Evolutionary conservation across 1,140 invertebrate species (phyloP).

Genomic region (Hetaerina americana): DNA sequence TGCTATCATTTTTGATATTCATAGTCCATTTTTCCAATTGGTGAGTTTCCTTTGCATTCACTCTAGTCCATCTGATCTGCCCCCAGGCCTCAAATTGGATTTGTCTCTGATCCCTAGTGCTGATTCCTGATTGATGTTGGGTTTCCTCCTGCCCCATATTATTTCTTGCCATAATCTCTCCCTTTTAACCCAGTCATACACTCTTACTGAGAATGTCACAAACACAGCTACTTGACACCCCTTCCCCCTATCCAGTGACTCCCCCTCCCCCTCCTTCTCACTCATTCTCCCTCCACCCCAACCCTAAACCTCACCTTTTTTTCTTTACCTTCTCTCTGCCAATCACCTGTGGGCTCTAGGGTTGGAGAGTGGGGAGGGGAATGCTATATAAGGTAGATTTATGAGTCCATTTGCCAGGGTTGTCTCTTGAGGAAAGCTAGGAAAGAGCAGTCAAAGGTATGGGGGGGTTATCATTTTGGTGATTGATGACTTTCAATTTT

Average conservation of each 20-base stretch:
- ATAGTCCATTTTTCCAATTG: too few relatives aligned
- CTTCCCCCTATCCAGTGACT: background rate
- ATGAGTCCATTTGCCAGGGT: background rate
- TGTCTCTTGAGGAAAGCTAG: background rate
- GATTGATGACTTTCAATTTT: too few relatives aligned
- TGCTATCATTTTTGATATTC: too few relatives aligned
- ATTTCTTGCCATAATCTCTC: too few relatives aligned
- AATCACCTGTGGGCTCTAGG: background rate
- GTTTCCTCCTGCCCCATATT: background rate
- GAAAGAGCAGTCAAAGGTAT: background rate
- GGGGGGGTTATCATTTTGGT: too few relatives aligned
- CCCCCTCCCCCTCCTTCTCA: background rate
- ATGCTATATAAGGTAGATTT: background rate
- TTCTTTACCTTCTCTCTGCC: too few relatives aligned
- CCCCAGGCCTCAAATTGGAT: background rate
- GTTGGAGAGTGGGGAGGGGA: too few relatives aligned
- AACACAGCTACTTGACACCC: too few relatives aligned
- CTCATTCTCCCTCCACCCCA: background rate
- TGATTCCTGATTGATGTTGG: background rate
- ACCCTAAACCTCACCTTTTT: background rate
- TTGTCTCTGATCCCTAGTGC: background rate
- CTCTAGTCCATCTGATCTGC: too few relatives aligned
- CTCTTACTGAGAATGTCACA: too few relatives aligned
- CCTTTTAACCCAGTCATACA: background rate
- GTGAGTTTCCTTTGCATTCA: too few relatives aligned